Base-by-base conservation (phyloP, 1,140 invertebrate species). In the Procambarus virginalis region DNA sequence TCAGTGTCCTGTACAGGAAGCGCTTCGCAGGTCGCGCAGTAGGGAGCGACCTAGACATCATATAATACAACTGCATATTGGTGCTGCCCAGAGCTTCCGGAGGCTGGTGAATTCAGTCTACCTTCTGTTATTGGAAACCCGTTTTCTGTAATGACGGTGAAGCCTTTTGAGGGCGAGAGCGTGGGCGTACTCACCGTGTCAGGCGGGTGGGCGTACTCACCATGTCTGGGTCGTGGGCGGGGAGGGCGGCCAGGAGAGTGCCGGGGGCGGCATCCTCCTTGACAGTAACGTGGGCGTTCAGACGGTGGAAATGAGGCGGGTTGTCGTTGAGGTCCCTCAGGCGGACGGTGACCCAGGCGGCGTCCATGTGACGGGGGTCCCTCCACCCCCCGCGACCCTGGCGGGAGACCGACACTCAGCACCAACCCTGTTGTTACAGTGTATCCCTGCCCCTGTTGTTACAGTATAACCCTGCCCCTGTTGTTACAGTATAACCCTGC, bases 281-380 rank as follows among this genome's bases (percentile, higher is more conserved):
- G 2, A 82, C 80, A 20, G 80, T 82, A 20, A 82, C 80, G 80
- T 82, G 80, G 48, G 80, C 80, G 51, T 82, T 60, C 10, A 60
- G 80, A 55, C 80, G 80, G 80, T 82, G 80, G 46, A 82, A 82
- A 10, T 82, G 58, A 6, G 80, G 80, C 1, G 80, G 80, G 80
- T 82, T 82, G 51, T 82, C 80, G 58, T 82, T 82, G 58, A 82
- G 34, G 80, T 82, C 80, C 58, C 60, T 64, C 58, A 82, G 80
- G 14, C 8, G 45, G 80, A 82, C 34, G 80, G 80, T 64, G 22
- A 82, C 80, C 80, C 80, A 82, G 80, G 80, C 80, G 22, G 80
- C 34, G 58, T 82, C 80, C 58, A 82, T 48, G 80, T 82, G 80
- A 55, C 80, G 80, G 2, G 80, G 3, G 80, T 82, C 80, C 80